Evolutionary conservation across 2,797 vertebrate genomes (phyloP).

Genomic region (Chrosomus eos): DNA sequence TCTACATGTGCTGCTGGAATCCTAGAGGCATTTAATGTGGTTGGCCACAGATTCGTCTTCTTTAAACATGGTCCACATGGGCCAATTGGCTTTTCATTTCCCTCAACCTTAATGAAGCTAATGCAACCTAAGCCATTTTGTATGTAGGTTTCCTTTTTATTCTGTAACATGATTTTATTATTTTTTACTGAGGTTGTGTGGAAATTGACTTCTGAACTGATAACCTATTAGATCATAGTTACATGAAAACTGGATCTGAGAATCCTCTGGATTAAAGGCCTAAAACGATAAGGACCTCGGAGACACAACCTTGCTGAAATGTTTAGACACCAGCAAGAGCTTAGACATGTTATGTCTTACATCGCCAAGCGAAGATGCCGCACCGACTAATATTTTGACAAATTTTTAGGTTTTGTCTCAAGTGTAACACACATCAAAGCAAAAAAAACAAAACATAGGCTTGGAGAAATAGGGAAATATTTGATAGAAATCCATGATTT

Average conservation of each 20-base stretch:
- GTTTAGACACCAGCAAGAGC: conserved; percentile 24
- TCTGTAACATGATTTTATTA: background rate
- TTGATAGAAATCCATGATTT: background rate
- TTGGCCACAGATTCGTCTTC: conserved; percentile 48
- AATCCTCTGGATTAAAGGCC: background rate
- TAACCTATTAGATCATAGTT: conserved; percentile 12
- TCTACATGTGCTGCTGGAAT: conserved; percentile 51
- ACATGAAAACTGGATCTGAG: background rate
- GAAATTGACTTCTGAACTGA: conserved; percentile 2
- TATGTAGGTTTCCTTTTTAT: conserved; percentile 7
- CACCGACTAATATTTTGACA: conserved; percentile 5
- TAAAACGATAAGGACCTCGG: background rate
- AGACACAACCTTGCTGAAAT: conserved; percentile 19
- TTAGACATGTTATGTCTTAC: conserved; percentile 14
- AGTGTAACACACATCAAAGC: background rate
- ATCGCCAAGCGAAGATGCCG: background rate
- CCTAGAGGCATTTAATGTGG: conserved; percentile 43
- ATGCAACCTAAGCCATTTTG: background rate
- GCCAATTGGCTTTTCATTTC: conserved; percentile 24
- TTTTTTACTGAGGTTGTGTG: background rate
- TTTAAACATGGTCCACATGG: conserved; percentile 43
- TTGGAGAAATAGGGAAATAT: background rate
- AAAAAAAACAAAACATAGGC: background rate
- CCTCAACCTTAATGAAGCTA: conserved; percentile 2
- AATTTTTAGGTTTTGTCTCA: background rate